Base-by-base conservation (phyloP, 2,888 invertebrate genomes). In the Hypercompe scribonia region DNA sequence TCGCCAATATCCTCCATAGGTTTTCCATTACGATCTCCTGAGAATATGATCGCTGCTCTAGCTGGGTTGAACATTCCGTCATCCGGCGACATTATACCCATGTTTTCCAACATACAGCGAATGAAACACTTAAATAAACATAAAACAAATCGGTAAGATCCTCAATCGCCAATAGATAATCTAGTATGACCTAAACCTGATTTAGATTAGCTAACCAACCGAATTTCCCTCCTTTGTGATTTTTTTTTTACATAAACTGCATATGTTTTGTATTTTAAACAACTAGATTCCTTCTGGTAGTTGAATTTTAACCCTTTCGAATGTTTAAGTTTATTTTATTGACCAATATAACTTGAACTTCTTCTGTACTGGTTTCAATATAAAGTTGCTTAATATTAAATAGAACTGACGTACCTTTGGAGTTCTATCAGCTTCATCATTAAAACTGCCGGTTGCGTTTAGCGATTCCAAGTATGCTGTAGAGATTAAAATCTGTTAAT, bases 361-460 rank as follows among this genome's bases (percentile, higher is more conserved):
- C n/a, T n/a, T n/a, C n/a, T n/a, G n/a, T n/a, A n/a, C n/a, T n/a
- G n/a, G n/a, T n/a, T n/a, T n/a, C n/a, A n/a, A n/a, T n/a, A n/a
- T n/a, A n/a, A n/a, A n/a, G n/a, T n/a, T n/a, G 39, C 39, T 39
- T 39, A 3, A 36, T 46, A 46, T 21, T 46, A 21, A 46, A 46
- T 2, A 24, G 11, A 24, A 4, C 21, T n/a, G 42, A 76, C 78
- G 86, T 90, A 96, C 97, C 95, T 96, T 96, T 15, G 96, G 96
- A 1, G 96, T 96, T 84, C 88, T 94, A 68, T 96, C 96, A 8
- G 92, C 94, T 86, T 96, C 96, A 78, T 96, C 96, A 0, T 96
- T 94, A 73, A 97, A 95, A 69, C 94, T 95, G 24, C 96, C 97
- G 33, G 94, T 96, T 21, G 87, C 89, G 82, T 96, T 96, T 3